Evolutionary conservation across 1,140 invertebrate species (phyloP), one percentile per base, ranked within the genome.

Genomic region (Argopecten irradians): DNA sequence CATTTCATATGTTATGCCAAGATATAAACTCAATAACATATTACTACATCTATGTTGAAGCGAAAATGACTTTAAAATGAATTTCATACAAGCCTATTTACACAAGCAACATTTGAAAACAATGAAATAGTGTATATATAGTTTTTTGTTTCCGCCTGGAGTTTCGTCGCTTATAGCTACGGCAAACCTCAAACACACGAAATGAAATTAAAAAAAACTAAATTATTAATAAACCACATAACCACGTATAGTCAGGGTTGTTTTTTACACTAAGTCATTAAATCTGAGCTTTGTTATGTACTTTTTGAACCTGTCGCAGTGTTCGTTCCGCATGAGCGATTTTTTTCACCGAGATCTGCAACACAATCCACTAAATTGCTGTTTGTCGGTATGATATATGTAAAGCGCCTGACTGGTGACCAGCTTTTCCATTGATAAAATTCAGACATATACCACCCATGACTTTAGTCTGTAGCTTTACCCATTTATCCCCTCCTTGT

Each of bases 381-480:
- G 22, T 71, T 28, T 71, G 55, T 28, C n/a, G 14, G 55, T 71
- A n/a, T 71, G 55, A n/a, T 71, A 71, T 71, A 71, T n/a, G 55
- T 71, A 71, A 71, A 71, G 22, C 55, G 55, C 55, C 1, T 71
- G 55, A 28, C n/a, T 28, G 55, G 55, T 71, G n/a, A 71, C 55
- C n/a, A n/a, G 55, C 22, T 28, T 71, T 71, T 71, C 55, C 55
- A 71, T 71, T 71, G 55, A 71, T 71, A 71, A 71, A 71, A n/a
- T 71, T 71, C 55, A 71, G 55, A 71, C 55, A 71, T 71, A 28
- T 71, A 71, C 55, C 55, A 71, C 55, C 55, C 55, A 71, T 71
- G 55, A 28, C 8, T 71, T 71, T 16, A 71, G 55, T 71, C 55
- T 71, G 55, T 71, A 22, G 55, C 55, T 71, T 71, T 71, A 22